Evolutionary conservation across 2,888 invertebrate species (phyloP), one percentile per base, ranked within the genome.

Genomic region (Gortyna flavago): DNA sequence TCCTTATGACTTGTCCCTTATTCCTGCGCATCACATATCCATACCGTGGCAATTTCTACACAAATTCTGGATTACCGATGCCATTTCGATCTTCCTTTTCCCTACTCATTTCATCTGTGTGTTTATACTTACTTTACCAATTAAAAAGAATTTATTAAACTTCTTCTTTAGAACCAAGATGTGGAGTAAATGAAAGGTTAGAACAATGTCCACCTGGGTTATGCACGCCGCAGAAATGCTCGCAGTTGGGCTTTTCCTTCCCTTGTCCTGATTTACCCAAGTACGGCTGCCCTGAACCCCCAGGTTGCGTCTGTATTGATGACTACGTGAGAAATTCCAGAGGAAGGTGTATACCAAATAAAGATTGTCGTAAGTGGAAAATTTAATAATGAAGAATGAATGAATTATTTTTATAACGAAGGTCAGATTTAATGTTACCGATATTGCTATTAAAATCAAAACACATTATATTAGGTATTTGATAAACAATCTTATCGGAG

Each of bases 201-300:
- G 85, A 80, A 25, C 3, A 80, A 29, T 89, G 88, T 25, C 86
- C 88, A 13, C 32, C 72, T 4, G 51, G 66, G 1, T 32, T 83
- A 6, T 89, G 88, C 35, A 72, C 74, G 11, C 88, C 87, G 9
- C 79, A 75, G 29, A 78, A 72, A 2, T 89, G 88, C 21, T 44
- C 75, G 0, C 65, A 87, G 18, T 21, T 88, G 16, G 88, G 88
- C 1, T 72, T 68, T 41, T 81, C 82, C 1, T 32, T 72, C 1
- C 2, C 81, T 0, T 88, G 88, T 65, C 76, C 80, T 29, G 74
- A 72, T n/a, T 18, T 74, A 29, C 64, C 85, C 2, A 29, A 66
- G 2, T 7, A 25, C 16, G 59, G 59, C 0, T 81, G 81, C 21
- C 68, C 77, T 38, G 77, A 48, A 66, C 83, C 81, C 29, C 82